Base-by-base conservation (phyloP, 2,797 vertebrate species). In the Denticeps clupeoides region DNA sequence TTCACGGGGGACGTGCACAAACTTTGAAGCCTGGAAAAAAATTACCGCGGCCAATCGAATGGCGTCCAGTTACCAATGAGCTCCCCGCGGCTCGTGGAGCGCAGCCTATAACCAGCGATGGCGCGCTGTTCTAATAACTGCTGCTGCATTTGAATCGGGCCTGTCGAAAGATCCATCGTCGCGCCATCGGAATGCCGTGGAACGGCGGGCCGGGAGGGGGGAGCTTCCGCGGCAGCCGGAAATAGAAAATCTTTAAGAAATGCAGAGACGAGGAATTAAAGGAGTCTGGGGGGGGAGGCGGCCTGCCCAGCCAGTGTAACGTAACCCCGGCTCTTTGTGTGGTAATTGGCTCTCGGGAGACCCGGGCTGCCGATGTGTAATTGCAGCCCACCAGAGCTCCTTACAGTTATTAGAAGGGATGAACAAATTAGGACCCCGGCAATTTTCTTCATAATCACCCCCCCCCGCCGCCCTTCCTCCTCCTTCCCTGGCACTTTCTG, bases 321-420 rank as follows among this genome's bases (percentile, higher is more conserved):
- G 24, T 18, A 59, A 41, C 41, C 18, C 51, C 55, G 51, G 25
- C 59, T 56, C 68, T 71, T 62, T 48, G 45, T 58, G 59, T 72
- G 77, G 78, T 82, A 80, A 79, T 86, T 81, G 82, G 71, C 70
- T 69, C 73, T 65, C 76, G 53, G 62, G 75, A 70, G 74, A 78
- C 60, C 49, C 70, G 51, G 60, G n/a, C n/a, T n/a, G n/a, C n/a
- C n/a, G n/a, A n/a, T n/a, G n/a, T n/a, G n/a, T 69, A 60, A 72
- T 67, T 60, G 69, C 81, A 80, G 68, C 60, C 62, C 3, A n/a
- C 69, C 42, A 73, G 73, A 74, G 66, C 70, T 53, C 66, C 58
- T 68, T 60, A 69, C 71, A 62, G 74, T 80, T 81, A 80, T 72
- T 74, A 76, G 77, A 70, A 69, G 62, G 43, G 60, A 73, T 77